Evolutionary conservation across 64 coral and sea anemone genomes (phyloP).

Genomic region (Montipora foliosa): DNA sequence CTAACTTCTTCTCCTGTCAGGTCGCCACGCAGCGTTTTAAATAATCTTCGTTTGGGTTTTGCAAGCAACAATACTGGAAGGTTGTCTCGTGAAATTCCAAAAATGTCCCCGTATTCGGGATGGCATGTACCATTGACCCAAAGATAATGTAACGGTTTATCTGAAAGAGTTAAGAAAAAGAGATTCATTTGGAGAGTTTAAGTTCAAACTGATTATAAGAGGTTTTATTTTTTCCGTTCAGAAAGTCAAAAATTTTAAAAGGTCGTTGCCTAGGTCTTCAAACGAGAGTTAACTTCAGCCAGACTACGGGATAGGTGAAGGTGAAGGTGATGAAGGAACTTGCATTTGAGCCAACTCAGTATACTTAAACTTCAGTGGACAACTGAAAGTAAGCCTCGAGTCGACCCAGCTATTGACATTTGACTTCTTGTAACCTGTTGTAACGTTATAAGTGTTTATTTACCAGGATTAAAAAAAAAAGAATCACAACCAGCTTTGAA

Average conservation of each 20-base stretch:
- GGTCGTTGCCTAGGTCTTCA: no score
- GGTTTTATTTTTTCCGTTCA: no score
- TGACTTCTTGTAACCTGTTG: no score
- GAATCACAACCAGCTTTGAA: neutral
- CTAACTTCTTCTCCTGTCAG: conserved; percentile 28
- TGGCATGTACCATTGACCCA: conserved; percentile 88
- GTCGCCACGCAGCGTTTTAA: conserved; percentile 41
- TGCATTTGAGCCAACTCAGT: no score
- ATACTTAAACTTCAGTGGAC: no score
- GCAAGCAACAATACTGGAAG: conserved; percentile 82
- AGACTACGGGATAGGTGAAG: no score
- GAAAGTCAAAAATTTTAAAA: no score
- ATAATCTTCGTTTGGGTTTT: conserved; percentile 79
- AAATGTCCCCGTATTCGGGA: conserved; percentile 85
- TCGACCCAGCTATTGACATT: no score
- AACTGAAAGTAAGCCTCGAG: no score
- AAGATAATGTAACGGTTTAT: conserved; percentile 73
- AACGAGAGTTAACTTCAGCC: no score
- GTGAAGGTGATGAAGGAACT: no score
- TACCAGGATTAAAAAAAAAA: neutral
- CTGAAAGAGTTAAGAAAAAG: conserved; percentile 24
- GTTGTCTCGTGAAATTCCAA: conserved; percentile 70
- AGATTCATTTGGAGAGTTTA: neutral
- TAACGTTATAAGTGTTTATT: neutral
- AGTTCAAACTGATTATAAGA: neutral